Evolutionary conservation across 2,888 invertebrate species (phyloP).

Genomic region (Lamellibrachia satsuma): DNA sequence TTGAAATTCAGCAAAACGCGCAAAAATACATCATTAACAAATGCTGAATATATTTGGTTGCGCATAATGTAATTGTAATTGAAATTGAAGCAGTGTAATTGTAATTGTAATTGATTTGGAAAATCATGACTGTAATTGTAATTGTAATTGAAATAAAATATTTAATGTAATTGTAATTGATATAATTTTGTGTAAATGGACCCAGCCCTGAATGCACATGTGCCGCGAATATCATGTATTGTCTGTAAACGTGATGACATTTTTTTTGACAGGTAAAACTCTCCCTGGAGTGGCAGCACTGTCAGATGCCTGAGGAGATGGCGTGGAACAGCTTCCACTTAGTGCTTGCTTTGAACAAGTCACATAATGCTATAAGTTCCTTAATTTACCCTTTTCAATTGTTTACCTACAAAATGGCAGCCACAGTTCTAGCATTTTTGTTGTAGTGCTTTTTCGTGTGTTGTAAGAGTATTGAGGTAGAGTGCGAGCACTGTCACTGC

Average conservation of each 20-base stretch:
- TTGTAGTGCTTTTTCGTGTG: not conserved
- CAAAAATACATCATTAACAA: no score
- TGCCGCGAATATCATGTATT: no score
- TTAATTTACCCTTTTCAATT: not conserved
- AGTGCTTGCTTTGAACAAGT: not conserved
- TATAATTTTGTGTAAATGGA: no score
- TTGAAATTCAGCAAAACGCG: no score
- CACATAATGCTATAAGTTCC: not conserved
- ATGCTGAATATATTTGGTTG: no score
- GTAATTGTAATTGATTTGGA: no score
- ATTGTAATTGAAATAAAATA: no score
- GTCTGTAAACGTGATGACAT: not conserved
- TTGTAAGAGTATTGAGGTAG: not conserved
- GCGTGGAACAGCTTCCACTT: not conserved
- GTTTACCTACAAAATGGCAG: not conserved
- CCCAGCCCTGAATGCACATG: no score
- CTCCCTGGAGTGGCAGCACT: conserved; percentile 44
- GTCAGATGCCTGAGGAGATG: conserved; percentile 37
- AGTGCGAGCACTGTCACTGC: not conserved
- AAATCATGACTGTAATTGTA: no score
- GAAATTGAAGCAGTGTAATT: no score
- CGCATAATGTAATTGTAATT: no score
- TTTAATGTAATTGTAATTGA: no score
- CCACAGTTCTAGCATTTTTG: not conserved
- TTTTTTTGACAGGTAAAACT: conserved; percentile 38